Evolutionary conservation across 1,140 invertebrate species (phyloP).

Genomic region (Papilio glaucus): DNA sequence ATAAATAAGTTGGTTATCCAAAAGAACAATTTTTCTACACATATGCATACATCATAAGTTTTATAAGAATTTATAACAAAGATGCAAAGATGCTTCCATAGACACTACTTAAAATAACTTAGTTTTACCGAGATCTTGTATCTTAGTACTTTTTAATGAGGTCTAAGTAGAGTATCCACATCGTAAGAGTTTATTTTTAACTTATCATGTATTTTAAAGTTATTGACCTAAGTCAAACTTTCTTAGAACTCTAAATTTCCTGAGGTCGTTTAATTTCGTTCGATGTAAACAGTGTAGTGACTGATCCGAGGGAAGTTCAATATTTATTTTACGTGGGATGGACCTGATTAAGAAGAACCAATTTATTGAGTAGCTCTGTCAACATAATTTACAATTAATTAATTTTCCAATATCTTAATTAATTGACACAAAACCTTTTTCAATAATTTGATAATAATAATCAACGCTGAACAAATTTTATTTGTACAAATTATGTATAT

Average conservation of each 20-base stretch:
- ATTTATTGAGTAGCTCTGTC: constrained; percentile 2
- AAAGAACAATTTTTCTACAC: too few species aligned
- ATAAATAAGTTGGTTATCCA: too few species aligned
- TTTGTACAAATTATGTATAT: too few species aligned
- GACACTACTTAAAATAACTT: too few species aligned
- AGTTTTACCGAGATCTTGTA: too few species aligned
- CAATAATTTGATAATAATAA: too few species aligned
- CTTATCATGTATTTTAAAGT: background rate
- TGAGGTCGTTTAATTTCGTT: background rate
- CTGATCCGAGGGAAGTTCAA: constrained; percentile 3
- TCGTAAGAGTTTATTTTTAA: background rate
- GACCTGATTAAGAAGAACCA: background rate
- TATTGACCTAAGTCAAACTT: background rate
- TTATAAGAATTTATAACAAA: too few species aligned
- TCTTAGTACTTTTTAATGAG: too few species aligned
- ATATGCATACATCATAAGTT: too few species aligned
- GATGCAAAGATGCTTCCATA: too few species aligned
- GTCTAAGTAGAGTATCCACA: background rate
- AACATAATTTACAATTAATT: background rate
- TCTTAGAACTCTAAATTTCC: background rate
- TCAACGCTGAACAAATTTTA: too few species aligned
- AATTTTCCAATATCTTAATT: background rate
- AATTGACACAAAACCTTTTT: background rate
- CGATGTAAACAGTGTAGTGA: constrained; percentile 2
- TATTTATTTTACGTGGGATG: background rate